Percentiles rank a stretch among this genome's conserved stretches.
These are phyloP conservation scores for Cryptomyrus ogoouensis DNA, from an alignment of 2,113 vertebrate genomes.

Conservation along the genomic window DNA sequence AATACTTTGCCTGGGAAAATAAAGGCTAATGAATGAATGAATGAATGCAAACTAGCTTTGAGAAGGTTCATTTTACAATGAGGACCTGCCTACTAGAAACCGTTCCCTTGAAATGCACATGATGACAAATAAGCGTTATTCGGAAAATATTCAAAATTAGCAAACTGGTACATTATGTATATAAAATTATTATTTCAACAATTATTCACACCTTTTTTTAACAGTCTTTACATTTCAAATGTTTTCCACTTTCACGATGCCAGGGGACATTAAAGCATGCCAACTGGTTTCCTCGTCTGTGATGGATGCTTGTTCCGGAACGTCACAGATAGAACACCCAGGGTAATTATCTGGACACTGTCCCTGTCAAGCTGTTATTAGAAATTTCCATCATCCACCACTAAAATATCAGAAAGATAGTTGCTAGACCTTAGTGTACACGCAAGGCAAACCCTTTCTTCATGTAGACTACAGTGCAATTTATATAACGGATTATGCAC, in stretches of 20 bases:
- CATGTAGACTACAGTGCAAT: background rate
- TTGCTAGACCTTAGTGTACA: background rate
- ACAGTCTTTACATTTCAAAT: background rate
- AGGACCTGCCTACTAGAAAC: background rate
- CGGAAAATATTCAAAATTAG: background rate
- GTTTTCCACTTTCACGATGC: background rate
- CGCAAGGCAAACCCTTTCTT: background rate
- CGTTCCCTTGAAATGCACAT: background rate
- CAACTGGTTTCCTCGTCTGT: background rate
- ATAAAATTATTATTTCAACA: background rate
- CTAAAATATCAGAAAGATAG: background rate
- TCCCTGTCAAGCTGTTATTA: background rate
- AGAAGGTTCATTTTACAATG: background rate
- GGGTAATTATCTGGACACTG: background rate
- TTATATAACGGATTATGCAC: background rate
- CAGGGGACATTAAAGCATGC: background rate
- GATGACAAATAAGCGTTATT: background rate
- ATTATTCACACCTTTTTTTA: background rate
- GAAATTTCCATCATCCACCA: background rate
- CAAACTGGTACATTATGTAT: background rate
- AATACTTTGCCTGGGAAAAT: too few species aligned
- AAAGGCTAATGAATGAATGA: too few species aligned
- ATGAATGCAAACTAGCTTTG: background rate
- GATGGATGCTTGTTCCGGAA: background rate
- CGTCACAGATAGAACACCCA: background rate